Base-by-base conservation (phyloP, 2,113 vertebrate genomes). In the Cnemophilus loriae region DNA sequence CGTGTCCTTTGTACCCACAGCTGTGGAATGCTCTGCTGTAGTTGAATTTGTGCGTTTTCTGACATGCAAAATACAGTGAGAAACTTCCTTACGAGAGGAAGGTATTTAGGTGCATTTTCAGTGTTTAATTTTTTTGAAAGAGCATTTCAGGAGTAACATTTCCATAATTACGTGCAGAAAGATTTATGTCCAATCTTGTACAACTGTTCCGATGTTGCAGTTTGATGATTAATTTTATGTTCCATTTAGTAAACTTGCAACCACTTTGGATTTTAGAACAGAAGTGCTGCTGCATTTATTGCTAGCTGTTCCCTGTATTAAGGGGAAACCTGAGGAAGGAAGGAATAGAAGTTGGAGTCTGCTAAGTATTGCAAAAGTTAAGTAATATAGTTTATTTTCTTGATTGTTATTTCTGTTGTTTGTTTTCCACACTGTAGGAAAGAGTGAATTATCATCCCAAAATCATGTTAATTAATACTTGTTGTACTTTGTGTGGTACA, bases 1-100 rank as follows among this genome's bases (percentile, higher is more conserved):
- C 0, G 20, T 93, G 93, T 92, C 84, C 95, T 95, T 94, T 97
- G 91, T 88, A 92, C 95, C 14, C 4, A 67, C 76, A 94, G 80
- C 90, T 86, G 73, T 90, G 81, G 94, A 92, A 94, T 93, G 90
- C 68, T 77, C 44, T 70, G 39, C 57, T 90, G 68, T 77, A 70
- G 71, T 15, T 89, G 53, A 88, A 75, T 89, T 82, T 87, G 56
- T 85, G 39, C 59, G 35, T 74, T 84, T 88, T 80, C 79, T 78
- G 73, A 57, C n/a, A n/a, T 16, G 28, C 82, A 67, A 78, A 92
- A 37, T 56, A 24, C 41, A 71, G 39, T 17, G 24, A 75, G 60
- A 68, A 93, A 83, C 61, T 69, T 91, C 28, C 42, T 64, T 64
- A 23, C 1, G 2, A 61, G 46, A 71, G 42, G 47, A 63, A 69